Evolutionary conservation across 2,797 vertebrate species (phyloP).

Genomic region (Ispidina picta): DNA sequence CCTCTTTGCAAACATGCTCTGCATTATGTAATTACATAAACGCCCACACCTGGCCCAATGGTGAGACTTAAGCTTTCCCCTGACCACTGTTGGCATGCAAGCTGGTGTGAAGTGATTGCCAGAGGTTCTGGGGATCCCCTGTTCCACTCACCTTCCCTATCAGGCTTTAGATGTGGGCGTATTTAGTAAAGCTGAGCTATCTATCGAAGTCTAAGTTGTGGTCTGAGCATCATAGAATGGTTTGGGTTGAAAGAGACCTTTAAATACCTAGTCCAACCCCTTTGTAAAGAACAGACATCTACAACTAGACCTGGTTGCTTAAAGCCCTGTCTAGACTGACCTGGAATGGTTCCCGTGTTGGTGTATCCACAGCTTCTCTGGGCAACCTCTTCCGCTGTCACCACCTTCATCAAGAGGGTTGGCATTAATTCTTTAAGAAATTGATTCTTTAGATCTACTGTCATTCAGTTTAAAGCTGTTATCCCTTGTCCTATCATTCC

Average conservation of each 20-base stretch:
- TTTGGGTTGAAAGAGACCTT: not conserved
- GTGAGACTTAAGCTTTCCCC: not conserved
- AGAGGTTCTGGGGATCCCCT: not conserved
- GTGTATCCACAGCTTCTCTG: not conserved
- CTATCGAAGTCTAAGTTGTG: not conserved
- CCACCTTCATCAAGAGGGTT: not conserved
- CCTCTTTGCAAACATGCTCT: not conserved
- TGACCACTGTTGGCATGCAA: not conserved
- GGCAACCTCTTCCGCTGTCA: not conserved
- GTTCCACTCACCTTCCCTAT: not conserved
- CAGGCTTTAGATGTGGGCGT: not conserved
- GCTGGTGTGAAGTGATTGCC: not conserved
- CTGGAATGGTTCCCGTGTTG: not conserved
- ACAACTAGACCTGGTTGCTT: not conserved
- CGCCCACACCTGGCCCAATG: not conserved
- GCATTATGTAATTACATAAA: not conserved
- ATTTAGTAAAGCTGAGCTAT: not conserved
- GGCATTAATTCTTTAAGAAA: not conserved
- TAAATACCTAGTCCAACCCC: not conserved
- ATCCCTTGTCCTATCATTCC: not conserved
- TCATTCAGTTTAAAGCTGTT: not conserved
- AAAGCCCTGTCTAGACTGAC: not conserved
- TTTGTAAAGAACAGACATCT: not conserved
- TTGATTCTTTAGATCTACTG: not conserved
- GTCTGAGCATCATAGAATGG: not conserved